Base-by-base conservation (phyloP, 2,113 vertebrate species). In the Tamias sibiricus region DNA sequence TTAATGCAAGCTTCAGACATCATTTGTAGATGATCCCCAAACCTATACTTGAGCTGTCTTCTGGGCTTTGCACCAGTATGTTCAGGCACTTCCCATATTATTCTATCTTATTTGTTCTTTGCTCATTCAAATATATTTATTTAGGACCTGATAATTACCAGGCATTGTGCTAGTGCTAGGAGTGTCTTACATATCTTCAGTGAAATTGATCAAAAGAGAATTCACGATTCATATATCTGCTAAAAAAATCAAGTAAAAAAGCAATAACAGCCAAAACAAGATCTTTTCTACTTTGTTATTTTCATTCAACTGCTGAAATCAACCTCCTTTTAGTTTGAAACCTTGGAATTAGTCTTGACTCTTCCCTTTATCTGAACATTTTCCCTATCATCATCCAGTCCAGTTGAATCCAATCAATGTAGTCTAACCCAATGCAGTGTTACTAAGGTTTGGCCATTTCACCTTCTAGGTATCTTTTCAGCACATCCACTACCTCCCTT, bases 131-230 rank as follows among this genome's bases (percentile, higher is more conserved):
- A 40, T 52, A n/a, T 77, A 74, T 74, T 84, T 93, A 75, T 28
- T 84, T 91, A 82, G 24, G 47, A 0, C 19, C 37, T 80, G 22
- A 83, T 92, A 88, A 83, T 86, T 89, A 22, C 22, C 14, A 69
- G 66, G 14, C 3, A 26, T 72, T 62, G 8, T 94, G 19, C 19
- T 84, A 8, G 40, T 74, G 2, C 72, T 92, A n/a, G 26, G 44
- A 76, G 19, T 81, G 6, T 77, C 17, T 81, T 96, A n/a, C 32
- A 4, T 76, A 44, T 91, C 30, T 59, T 28, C 40, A 79, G 3
- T 94, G 81, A 30, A 87, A 81, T 92, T 54, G 52, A 64, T 86
- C 14, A 79, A 95, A 95, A 87, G 17, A 68, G 13, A 95, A 76
- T 96, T 94, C 30, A 47, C 87, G 19, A 49, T 68, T 87, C 0